Base-by-base conservation (phyloP, 2,113 vertebrate genomes). In the Recurvirostra avosetta region DNA sequence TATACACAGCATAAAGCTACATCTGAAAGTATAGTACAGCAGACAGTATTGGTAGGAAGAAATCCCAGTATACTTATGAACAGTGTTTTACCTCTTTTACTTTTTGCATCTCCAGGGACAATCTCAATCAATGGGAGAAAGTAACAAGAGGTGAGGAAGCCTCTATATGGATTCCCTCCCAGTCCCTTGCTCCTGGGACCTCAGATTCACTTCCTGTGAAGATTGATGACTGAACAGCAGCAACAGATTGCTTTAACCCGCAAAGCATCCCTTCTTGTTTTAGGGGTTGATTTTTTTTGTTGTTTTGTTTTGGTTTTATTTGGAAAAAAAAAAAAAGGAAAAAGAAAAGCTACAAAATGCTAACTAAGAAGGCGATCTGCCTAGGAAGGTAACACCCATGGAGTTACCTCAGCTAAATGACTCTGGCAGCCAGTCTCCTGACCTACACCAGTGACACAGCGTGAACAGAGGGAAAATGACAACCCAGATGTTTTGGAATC, bases 61-160 rank as follows among this genome's bases (percentile, higher is more conserved):
- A 70, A 34, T 22, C 23, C 50, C 20, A 12, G 22, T 88, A 38
- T 81, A 47, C 0, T 30, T 45, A 53, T 5, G 6, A 65, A 38
- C 13, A 38, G 7, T 56, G 32, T 32, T 86, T 91, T 55, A 61
- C n/a, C 43, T 96, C 66, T 88, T 67, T 32, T 1, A 59, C 29
- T 76, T 12, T 88, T 78, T 87, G 43, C 11, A 18, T 72, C 40
- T 89, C 92, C 93, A 99, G 99, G 98, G 98, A 99, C 61, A 99
- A 99, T 97, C 99, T 99, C 78, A 92, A 88, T 92, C 99, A 99
- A 85, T 99, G 99, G 99, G 99, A 99, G 97, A 99, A 98, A 96
- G 98, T 99, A 56, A 99, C 98, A 2, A 98, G 96, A 32, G 99
- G 99, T 65, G 99, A 99, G 93, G 99, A 99, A 96, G 98, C 98